Percentiles rank a stretch among this genome's conserved stretches.
Evolutionary conservation across 2,888 invertebrate species (phyloP).

Genomic region (Phania funesta): DNA sequence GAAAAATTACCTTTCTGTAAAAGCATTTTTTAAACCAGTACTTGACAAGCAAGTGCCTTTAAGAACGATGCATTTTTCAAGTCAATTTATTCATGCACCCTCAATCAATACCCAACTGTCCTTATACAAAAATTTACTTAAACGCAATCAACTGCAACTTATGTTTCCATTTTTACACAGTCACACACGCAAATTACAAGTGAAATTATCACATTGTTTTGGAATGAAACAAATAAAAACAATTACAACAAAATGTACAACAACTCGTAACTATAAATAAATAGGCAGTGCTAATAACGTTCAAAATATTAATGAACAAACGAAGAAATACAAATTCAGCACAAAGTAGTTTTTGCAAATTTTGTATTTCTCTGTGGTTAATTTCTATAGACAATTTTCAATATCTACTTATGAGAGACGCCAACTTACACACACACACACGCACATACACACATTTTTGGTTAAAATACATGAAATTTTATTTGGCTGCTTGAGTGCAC

Average conservation of each 20-base stretch:
- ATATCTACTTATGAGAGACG: neutral
- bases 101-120: neutral
- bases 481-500: neutral
- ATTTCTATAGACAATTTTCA: slow-evolving; percentile 8
- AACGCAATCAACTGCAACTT: slow-evolving; percentile 55
- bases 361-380: slow-evolving; percentile 37
- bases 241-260: slow-evolving; percentile 16
- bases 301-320: neutral
- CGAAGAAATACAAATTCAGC: neutral
- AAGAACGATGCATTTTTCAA: no score
- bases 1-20: neutral
- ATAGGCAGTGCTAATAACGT: slow-evolving; percentile 20
- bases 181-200: slow-evolving; percentile 31
- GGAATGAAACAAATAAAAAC: slow-evolving; percentile 27
- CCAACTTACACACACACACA: neutral
- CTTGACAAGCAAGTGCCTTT: no score
- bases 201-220: slow-evolving; percentile 36
- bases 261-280: slow-evolving; percentile 2
- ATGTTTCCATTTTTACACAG: slow-evolving; percentile 25
- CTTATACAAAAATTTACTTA: slow-evolving; percentile 1
- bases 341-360: slow-evolving; percentile 38
- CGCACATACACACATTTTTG: neutral
- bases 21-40: neutral
- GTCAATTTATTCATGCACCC: no score
- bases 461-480: neutral